Percentiles rank a stretch among this genome's conserved stretches.
These are phyloP conservation scores for Ditula angustiorana DNA, from an alignment of 2,888 invertebrate genomes.

Conservation along the genomic window DNA sequence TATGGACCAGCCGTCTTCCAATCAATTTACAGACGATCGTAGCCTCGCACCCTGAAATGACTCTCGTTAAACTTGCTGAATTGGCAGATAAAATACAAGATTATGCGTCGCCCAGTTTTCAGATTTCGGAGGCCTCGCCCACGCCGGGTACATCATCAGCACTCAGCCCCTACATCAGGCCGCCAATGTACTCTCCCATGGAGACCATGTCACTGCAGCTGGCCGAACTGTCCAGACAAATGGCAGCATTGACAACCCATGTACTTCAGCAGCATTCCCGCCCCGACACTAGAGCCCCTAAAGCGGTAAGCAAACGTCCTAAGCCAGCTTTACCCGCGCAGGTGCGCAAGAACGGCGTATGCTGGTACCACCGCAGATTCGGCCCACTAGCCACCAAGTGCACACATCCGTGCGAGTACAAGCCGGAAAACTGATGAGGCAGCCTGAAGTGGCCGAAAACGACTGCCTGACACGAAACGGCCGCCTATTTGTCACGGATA, in stretches of 20 bases:
- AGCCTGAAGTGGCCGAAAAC: conserved; percentile 2
- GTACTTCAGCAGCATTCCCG: too few relatives aligned
- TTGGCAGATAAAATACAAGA: conserved; percentile 40
- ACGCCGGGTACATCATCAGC: too few relatives aligned
- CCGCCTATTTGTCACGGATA: conserved; percentile 1
- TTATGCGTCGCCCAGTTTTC: conserved; percentile 30
- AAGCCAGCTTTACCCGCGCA: not conserved
- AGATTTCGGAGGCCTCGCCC: too few relatives aligned
- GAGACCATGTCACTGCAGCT: too few relatives aligned
- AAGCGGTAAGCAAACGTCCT: too few relatives aligned
- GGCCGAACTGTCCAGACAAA: too few relatives aligned
- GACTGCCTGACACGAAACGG: not conserved
- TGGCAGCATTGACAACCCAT: too few relatives aligned
- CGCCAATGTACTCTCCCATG: too few relatives aligned
- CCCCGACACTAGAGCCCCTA: not conserved
- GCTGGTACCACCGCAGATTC: not conserved
- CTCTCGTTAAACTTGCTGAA: conserved; percentile 31
- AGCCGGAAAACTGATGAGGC: not conserved
- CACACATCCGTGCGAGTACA: not conserved
- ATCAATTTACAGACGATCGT: conserved; percentile 34
- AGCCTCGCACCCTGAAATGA: conserved; percentile 24
- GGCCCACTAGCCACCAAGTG: not conserved
- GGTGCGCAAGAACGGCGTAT: not conserved
- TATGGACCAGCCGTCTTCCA: conserved; percentile 37
- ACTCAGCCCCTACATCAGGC: too few relatives aligned